Conservation (phyloP, 2,797 vertebrate species). For the Nannoperca obscura region DNA sequence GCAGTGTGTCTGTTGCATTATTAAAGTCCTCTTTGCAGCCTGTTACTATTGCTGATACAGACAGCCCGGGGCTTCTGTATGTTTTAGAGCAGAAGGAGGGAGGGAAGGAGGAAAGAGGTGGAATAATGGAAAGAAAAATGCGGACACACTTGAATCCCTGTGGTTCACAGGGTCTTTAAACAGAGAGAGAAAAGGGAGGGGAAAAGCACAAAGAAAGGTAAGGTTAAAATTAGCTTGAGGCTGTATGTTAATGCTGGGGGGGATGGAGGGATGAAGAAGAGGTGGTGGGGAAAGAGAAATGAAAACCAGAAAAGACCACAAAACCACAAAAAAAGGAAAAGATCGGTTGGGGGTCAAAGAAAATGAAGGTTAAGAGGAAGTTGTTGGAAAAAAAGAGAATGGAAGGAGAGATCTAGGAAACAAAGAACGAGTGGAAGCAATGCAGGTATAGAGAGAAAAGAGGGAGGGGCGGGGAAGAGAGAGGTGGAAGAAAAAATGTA, state of each 20-base stretch:
- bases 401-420: neutral
- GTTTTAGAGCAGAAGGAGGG: constrained; percentile 17
- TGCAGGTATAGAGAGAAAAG: neutral
- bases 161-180: neutral
- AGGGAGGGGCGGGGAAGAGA: neutral
- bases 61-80: constrained; percentile 3
- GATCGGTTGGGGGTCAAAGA: too few species aligned
- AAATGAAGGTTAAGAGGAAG: constrained; percentile 8
- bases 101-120: neutral
- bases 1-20: constrained; percentile 46
- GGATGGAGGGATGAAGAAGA: neutral
- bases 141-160: neutral
- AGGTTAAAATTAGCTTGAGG: constrained; percentile 26
- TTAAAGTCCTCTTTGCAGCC: constrained; percentile 42
- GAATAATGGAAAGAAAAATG: constrained; percentile 10
- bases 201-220: constrained; percentile 12
- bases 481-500: neutral
- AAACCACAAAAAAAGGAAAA: neutral
- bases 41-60: constrained; percentile 39
- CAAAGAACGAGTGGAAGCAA: neutral
- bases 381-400: neutral
- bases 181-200: neutral
- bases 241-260: constrained; percentile 7
- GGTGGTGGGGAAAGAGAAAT: neutral
- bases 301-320: too few species aligned